Evolutionary conservation across 2,888 invertebrate genomes (phyloP), one percentile per base, ranked within the genome.

Genomic region (Eutolmus rufibarbis): DNA sequence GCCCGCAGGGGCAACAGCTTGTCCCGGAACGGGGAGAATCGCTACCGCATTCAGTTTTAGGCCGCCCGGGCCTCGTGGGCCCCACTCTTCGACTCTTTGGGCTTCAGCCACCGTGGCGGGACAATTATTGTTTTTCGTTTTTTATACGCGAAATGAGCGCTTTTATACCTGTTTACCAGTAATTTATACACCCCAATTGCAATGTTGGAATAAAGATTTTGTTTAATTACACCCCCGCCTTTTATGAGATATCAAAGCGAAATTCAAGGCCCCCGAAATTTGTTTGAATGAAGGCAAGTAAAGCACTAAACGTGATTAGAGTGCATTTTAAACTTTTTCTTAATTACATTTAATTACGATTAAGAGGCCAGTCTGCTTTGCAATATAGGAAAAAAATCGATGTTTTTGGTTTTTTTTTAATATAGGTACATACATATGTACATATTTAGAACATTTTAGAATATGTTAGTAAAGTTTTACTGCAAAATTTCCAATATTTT

Each of bases 31-130:
- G 89, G 89, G 9, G 90, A 89, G 86, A 90, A 89, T 88, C 89
- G 89, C 46, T 90, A 90, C 86, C 87, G 89, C 46, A 90, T 90
- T 78, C 90, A 89, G 87, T 90, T 90, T 87, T 90, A 79, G 28
- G 19, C n/a, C 19, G 1, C 9, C 56, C 19, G 19, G 56, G 5
- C 56, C 8, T 19, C 56, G 56, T 1, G 56, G 23, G 9, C 19
- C 23, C 23, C 66, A 19, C 23, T 66, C 12, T 66, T 23, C 19
- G 8, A 28, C 9, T 28, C 3, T 66, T 66, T 46, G 16, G 1
- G 9, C 23, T 19, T 51, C n/a, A 8, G n/a, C 14, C 78, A 2
- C 78, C 5, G 23, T n/a, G 23, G n/a, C 19, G 19, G 23, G 23
- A 28, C 66, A 66, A 66, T 78, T 14, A 16, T 77, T 78, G 78